phyloP scores from a whole-genome alignment of 2,113 vertebrate genomes.

The Sardina pilchardus region DNA sequence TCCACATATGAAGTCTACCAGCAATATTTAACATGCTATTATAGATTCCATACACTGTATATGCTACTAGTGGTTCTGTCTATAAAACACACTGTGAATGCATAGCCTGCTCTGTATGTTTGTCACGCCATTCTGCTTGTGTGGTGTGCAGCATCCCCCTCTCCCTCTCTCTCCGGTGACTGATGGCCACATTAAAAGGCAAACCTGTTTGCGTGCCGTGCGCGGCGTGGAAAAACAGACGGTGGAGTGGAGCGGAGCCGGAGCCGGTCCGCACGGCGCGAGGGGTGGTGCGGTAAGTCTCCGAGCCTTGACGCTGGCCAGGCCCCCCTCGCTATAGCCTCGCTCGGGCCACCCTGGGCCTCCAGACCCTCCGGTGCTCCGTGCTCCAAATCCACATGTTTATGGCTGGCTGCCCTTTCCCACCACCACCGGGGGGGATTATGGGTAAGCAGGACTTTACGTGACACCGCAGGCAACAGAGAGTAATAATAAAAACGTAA shows the following conservation, averaged over 20 bases:
- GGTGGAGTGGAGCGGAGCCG: too few relatives aligned
- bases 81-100: neutral
- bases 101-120: neutral
- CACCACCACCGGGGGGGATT: conserved; percentile 32
- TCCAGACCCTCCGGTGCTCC: neutral
- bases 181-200: conserved; percentile 30
- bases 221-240: neutral
- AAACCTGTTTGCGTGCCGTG: conserved; percentile 25
- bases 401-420: conserved; percentile 29
- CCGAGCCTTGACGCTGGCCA: conserved; percentile 37
- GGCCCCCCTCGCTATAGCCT: conserved; percentile 9
- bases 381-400: conserved; percentile 30
- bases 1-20: neutral
- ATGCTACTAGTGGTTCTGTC: neutral
- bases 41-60: neutral
- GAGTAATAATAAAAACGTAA: conserved; percentile 18
- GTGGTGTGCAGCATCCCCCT: neutral
- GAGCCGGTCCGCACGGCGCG: conserved; percentile 6
- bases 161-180: conserved; percentile 24
- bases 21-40: neutral
- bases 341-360: conserved; percentile 23
- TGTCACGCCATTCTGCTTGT: neutral
- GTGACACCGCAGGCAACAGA: conserved; percentile 12
- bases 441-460: conserved; percentile 11
- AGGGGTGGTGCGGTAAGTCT: neutral